A percentile compares a stretch with the other conserved stretches of the same genome.
Evolutionary conservation across 2,797 vertebrate species (phyloP).

Genomic region (Oreochromis grahami): DNA sequence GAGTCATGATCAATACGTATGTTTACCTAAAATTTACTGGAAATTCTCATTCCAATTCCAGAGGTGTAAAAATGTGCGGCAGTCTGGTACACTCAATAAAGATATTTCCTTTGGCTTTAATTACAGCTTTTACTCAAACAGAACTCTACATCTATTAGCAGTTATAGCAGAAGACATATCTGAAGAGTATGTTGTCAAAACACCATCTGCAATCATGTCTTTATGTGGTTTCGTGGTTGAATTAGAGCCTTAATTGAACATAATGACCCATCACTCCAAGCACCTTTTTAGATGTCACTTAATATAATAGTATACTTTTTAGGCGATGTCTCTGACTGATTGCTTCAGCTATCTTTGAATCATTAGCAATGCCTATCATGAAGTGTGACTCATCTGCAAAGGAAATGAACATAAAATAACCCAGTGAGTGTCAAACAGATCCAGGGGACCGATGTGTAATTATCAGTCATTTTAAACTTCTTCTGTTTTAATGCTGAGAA

Average conservation of each 20-base stretch:
- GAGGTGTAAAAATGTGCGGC: background rate
- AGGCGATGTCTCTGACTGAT: background rate
- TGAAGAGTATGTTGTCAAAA: conserved; percentile 17
- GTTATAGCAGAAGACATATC: background rate
- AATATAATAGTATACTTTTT: background rate
- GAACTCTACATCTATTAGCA: background rate
- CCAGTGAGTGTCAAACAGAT: background rate
- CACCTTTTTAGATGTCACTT: background rate
- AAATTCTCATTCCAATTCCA: background rate
- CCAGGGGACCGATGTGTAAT: background rate
- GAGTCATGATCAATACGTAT: background rate
- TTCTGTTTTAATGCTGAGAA: background rate
- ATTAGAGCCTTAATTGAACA: conserved; percentile 10
- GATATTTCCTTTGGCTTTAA: background rate
- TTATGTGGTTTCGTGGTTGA: background rate
- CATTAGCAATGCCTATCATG: background rate
- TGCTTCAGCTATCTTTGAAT: background rate
- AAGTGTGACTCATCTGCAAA: background rate
- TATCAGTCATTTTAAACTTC: background rate
- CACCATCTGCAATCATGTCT: background rate
- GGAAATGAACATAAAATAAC: background rate
- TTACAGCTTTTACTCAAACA: background rate
- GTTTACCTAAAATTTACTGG: background rate
- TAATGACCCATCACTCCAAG: conserved; percentile 15
- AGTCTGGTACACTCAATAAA: background rate